A percentile compares a stretch with the other conserved stretches of the same genome.
Conservation (phyloP, 2,888 invertebrate species). For the Calliopum simillimum region DNA sequence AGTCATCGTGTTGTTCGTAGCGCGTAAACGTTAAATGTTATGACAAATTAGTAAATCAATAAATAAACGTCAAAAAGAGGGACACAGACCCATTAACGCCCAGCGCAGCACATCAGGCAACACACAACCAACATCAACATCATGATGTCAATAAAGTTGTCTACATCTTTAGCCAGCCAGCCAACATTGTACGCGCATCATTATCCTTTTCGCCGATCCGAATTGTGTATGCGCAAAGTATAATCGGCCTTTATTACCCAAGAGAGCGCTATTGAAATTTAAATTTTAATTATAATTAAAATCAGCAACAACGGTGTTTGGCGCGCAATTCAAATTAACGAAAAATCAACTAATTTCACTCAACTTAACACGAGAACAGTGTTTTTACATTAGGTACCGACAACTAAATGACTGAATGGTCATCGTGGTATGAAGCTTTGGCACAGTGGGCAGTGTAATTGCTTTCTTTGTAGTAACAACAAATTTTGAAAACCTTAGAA, state of each 20-base stretch:
- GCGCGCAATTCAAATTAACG: conserved; percentile 27
- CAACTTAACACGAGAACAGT: conserved; percentile 54
- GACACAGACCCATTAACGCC: conserved; percentile 14
- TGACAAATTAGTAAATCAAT: conserved; percentile 47
- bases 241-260: not conserved
- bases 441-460: too few relatives aligned
- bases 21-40: conserved; percentile 45
- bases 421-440: too few relatives aligned
- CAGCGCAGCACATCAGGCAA: not conserved
- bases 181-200: not conserved
- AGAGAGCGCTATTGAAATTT: not conserved
- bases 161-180: conserved; percentile 2
- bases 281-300: conserved; percentile 14
- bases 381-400: conserved; percentile 57
- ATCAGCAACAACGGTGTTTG: conserved; percentile 16
- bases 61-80: conserved; percentile 21
- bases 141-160: conserved; percentile 4
- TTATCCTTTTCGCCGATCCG: not conserved
- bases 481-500: too few relatives aligned
- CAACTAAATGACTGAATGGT: not conserved
- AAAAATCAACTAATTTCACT: conserved; percentile 52
- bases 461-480: too few relatives aligned
- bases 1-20: conserved; percentile 1
- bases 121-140: not conserved
- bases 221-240: not conserved